A percentile compares a stretch with the other conserved stretches of the same genome.
Conservation (phyloP, 2,113 vertebrate genomes). For the Apodemus speciosus region DNA sequence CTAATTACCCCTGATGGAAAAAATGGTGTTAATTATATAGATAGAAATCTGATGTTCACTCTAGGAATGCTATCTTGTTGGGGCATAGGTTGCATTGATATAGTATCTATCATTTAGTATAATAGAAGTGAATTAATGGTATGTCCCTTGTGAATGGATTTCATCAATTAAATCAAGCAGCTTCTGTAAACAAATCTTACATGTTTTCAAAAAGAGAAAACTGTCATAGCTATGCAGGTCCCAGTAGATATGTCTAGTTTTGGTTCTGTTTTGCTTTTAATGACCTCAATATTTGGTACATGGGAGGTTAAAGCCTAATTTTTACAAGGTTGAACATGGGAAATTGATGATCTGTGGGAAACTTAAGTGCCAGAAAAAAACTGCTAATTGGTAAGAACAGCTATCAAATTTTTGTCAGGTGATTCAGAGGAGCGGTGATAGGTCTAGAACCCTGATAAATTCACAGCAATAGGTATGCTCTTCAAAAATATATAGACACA, state of each 20-base stretch:
- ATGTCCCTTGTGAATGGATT: not conserved
- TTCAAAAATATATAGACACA: not conserved
- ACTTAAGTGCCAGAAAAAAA: not conserved
- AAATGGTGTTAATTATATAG: not conserved
- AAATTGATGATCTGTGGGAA: not conserved
- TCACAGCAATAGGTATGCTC: not conserved
- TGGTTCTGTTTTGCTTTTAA: conserved; percentile 3
- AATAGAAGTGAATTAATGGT: not conserved
- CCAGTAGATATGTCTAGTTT: not conserved
- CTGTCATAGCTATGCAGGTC: not conserved
- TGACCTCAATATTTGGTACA: not conserved
- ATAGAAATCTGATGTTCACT: not conserved
- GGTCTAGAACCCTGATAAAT: not conserved
- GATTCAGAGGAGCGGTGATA: not conserved
- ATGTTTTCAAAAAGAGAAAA: conserved; percentile 34
- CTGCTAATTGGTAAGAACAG: not conserved
- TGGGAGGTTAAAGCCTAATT: not conserved
- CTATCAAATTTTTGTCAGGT: not conserved
- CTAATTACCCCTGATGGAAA: not conserved
- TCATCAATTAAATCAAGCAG: not conserved
- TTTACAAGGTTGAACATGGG: not conserved
- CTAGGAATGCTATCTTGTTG: not conserved
- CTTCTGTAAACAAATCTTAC: not conserved
- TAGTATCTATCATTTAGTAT: not conserved
- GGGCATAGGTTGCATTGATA: not conserved